Conservation (phyloP, 2,113 vertebrate genomes). For the Scomber japonicus region DNA sequence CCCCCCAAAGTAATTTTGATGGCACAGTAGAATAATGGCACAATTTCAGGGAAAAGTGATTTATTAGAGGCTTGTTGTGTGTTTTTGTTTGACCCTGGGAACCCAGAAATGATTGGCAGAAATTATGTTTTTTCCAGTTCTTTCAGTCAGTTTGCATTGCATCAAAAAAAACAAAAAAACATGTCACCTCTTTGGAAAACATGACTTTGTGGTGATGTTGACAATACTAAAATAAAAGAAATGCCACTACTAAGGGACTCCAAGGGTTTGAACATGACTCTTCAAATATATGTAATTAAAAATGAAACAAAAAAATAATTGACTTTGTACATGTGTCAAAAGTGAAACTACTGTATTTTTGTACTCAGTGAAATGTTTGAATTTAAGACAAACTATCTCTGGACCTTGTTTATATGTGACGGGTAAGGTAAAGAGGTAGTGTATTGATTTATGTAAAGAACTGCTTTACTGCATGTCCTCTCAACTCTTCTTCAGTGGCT, state of each 20-base stretch:
- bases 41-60: neutral
- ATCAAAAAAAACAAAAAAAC: too few species aligned
- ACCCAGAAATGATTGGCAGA: neutral
- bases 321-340: neutral
- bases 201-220: neutral
- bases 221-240: constrained; percentile 9
- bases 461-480: constrained; percentile 8
- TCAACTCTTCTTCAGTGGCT: constrained; percentile 32
- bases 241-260: neutral
- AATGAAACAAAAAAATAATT: neutral
- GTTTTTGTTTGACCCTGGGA: constrained; percentile 1
- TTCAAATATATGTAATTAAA: neutral
- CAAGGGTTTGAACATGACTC: neutral
- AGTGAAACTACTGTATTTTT: neutral
- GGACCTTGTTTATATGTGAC: neutral
- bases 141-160: neutral
- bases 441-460: constrained; percentile 48
- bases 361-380: constrained; percentile 6
- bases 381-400: neutral
- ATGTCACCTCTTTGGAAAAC: neutral
- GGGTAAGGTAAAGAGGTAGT: constrained; percentile 13
- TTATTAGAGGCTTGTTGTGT: neutral
- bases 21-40: neutral
- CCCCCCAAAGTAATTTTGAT: too few species aligned
- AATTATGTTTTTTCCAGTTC: constrained; percentile 2